Evolutionary conservation across 2,888 invertebrate species (phyloP).

Genomic region (Isoperla grammatica): DNA sequence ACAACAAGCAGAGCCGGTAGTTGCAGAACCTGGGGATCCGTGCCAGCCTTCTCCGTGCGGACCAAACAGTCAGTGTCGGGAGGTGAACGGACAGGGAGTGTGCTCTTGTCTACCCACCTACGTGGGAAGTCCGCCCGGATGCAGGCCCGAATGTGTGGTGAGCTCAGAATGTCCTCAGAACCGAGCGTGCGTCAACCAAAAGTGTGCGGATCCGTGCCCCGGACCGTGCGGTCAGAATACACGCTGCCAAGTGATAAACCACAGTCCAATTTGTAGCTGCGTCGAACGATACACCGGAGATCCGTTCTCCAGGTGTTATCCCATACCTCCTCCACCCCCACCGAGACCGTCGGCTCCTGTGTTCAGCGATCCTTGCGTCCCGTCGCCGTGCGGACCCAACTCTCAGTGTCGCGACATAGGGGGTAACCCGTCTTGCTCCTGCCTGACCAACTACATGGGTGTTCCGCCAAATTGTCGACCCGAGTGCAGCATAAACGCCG

Average conservation of each 20-base stretch:
- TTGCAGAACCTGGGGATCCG: constrained; percentile 39
- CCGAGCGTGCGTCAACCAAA: constrained; percentile 64
- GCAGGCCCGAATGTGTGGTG: constrained; percentile 64
- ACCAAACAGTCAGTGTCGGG: constrained; percentile 65
- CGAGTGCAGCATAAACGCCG: constrained; percentile 67
- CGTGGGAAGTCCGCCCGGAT: constrained; percentile 71
- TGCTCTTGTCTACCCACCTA: constrained; percentile 70
- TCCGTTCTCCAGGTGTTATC: constrained; percentile 66
- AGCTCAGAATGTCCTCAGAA: constrained; percentile 65
- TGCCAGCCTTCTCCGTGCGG: constrained; percentile 70
- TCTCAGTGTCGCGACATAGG: constrained; percentile 47
- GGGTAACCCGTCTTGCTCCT: constrained; percentile 39
- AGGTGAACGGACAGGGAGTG: constrained; percentile 61
- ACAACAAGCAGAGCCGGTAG: constrained; percentile 37
- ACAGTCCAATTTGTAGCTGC: constrained; percentile 66
- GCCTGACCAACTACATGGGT: constrained; percentile 40
- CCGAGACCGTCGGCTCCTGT: constrained; percentile 38
- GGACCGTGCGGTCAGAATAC: constrained; percentile 68
- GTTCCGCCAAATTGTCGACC: constrained; percentile 57
- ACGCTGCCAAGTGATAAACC: constrained; percentile 64
- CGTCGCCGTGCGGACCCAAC: constrained; percentile 48
- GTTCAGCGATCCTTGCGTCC: constrained; percentile 38
- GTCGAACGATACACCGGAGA: constrained; percentile 67
- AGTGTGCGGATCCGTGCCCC: constrained; percentile 57
- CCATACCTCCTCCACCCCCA: constrained; percentile 40